Evolutionary conservation across 2,797 vertebrate species (phyloP).

Genomic region (Anguilla obscura): DNA sequence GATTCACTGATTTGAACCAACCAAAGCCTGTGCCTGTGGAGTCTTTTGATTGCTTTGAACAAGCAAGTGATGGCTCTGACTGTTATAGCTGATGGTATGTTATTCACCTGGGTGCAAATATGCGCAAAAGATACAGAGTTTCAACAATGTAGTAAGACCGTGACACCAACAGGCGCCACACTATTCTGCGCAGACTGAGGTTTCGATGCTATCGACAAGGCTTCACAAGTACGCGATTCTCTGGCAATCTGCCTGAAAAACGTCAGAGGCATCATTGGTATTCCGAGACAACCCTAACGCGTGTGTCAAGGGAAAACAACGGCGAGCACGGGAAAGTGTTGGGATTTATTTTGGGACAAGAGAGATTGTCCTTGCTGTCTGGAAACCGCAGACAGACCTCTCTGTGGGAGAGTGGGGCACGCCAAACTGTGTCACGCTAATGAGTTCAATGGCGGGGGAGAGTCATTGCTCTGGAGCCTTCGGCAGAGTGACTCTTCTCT

Average conservation of each 20-base stretch:
- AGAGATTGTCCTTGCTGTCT: constrained; percentile 61
- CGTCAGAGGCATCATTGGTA: constrained; percentile 46
- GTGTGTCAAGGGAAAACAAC: constrained; percentile 61
- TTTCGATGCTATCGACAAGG: background rate
- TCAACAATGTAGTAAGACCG: background rate
- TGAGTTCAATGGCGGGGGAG: constrained; percentile 38
- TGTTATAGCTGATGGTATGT: background rate
- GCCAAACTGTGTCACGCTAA: constrained; percentile 48
- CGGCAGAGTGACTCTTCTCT: constrained; percentile 5
- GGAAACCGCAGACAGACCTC: constrained; percentile 51
- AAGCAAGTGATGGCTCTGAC: background rate
- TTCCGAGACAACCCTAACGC: constrained; percentile 51
- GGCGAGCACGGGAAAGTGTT: constrained; percentile 50
- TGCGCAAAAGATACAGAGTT: background rate
- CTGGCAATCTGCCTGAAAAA: background rate
- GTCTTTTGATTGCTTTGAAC: constrained; percentile 1
- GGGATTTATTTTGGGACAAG: constrained; percentile 64
- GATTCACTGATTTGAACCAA: background rate
- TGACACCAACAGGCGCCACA: background rate
- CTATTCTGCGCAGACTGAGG: too few species aligned
- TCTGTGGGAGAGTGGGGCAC: constrained; percentile 48
- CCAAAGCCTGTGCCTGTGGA: background rate
- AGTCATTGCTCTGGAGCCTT: constrained; percentile 43
- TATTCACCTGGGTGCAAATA: background rate
- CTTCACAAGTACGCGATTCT: background rate